Evolutionary conservation across 1,140 invertebrate genomes (phyloP).

Genomic region (Tachypleus tridentatus): DNA sequence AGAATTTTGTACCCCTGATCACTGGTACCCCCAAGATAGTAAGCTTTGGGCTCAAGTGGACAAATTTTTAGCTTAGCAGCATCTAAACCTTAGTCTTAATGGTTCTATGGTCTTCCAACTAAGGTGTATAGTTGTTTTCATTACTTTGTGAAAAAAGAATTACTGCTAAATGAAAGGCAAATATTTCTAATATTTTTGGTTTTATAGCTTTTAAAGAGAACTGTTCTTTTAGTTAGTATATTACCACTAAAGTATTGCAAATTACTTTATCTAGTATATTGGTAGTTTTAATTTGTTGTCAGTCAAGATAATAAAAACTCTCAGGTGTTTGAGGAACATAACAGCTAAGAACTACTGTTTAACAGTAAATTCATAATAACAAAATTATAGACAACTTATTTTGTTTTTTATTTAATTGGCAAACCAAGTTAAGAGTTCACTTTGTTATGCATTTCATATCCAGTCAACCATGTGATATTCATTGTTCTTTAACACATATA

Average conservation of each 20-base stretch:
- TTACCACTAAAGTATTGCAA: no score
- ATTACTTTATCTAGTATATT: no score
- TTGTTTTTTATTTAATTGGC: no score
- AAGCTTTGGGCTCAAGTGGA: constrained; percentile 58
- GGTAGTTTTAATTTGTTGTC: no score
- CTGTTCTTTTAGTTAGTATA: not conserved
- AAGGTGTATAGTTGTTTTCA: constrained; percentile 38
- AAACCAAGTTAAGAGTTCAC: not conserved
- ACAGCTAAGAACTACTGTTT: no score
- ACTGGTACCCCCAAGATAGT: constrained; percentile 58
- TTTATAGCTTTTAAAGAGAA: not conserved
- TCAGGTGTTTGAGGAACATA: no score
- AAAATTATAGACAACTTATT: no score
- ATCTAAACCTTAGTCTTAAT: constrained; percentile 51
- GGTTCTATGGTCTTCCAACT: constrained; percentile 53
- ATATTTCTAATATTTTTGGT: not conserved
- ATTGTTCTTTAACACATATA: not conserved
- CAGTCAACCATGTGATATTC: not conserved
- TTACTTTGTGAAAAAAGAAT: constrained; percentile 3
- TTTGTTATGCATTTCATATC: not conserved
- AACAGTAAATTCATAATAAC: no score
- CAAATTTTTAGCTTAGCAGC: constrained; percentile 80
- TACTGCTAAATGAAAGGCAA: no score
- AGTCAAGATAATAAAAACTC: no score
- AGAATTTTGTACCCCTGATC: constrained; percentile 43